Conservation (phyloP, 1,140 invertebrate species). For the Mamestra configurata region DNA sequence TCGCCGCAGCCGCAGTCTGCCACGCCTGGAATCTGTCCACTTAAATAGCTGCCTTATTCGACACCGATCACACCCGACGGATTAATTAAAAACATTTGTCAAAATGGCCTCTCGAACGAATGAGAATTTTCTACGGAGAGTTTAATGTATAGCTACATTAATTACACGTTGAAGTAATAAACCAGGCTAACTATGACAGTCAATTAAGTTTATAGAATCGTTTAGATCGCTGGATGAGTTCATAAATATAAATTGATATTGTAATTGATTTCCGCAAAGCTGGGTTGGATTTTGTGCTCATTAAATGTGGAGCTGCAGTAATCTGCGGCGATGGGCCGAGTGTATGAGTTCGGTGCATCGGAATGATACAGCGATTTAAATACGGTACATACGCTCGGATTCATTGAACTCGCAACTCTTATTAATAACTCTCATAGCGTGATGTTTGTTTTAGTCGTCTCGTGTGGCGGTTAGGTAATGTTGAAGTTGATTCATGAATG, state of each 20-base stretch:
- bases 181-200: constrained; percentile 63
- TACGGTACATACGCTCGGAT: constrained; percentile 67
- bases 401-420: constrained; percentile 84
- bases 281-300: constrained; percentile 54
- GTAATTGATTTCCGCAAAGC: constrained; percentile 66
- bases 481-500: constrained; percentile 87
- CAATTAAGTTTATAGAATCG: constrained; percentile 62
- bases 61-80: constrained; percentile 66
- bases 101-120: constrained; percentile 70
- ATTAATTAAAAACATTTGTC: constrained; percentile 76
- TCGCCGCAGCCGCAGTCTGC: constrained; percentile 45
- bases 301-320: constrained; percentile 57
- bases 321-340: constrained; percentile 62
- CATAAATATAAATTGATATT: constrained; percentile 58
- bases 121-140: constrained; percentile 60
- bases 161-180: constrained; percentile 65
- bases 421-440: constrained; percentile 83
- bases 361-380: constrained; percentile 74
- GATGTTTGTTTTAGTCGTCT: constrained; percentile 83
- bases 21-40: constrained; percentile 70
- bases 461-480: constrained; percentile 81
- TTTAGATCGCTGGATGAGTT: constrained; percentile 52
- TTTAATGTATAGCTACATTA: constrained; percentile 63
- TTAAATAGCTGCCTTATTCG: constrained; percentile 66
- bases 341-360: constrained; percentile 29